Conservation (phyloP, 2,797 vertebrate genomes). For the Sebastes itinus region DNA sequence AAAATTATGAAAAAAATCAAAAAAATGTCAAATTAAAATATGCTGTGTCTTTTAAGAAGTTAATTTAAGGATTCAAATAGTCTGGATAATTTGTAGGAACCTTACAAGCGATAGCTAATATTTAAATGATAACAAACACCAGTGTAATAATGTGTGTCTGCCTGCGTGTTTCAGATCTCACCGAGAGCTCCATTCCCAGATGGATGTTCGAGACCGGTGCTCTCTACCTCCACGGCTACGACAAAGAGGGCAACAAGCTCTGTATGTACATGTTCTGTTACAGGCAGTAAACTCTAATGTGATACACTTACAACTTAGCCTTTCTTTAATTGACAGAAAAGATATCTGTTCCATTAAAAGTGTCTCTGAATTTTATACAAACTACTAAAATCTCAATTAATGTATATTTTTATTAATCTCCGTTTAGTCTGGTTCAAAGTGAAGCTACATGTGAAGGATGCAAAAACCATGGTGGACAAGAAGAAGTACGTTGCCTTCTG, state of each 20-base stretch:
- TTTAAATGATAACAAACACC: background rate
- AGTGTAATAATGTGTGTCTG: background rate
- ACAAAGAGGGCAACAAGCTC: constrained; percentile 97
- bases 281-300: background rate
- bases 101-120: background rate
- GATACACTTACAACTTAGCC: background rate
- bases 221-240: constrained; percentile 95
- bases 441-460: constrained; percentile 91
- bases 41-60: background rate
- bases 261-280: constrained; percentile 82
- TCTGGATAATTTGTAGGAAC: background rate
- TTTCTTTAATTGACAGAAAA: background rate
- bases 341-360: background rate
- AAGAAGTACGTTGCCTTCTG: constrained; percentile 97
- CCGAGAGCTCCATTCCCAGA: constrained; percentile 89
- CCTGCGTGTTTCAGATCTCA: constrained; percentile 85
- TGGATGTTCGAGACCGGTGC: constrained; percentile 93
- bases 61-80: background rate
- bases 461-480: constrained; percentile 90
- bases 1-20: background rate
- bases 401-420: background rate
- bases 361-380: background rate
- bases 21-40: accelerated
- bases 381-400: background rate
- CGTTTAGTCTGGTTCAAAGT: constrained; percentile 94